A percentile compares a stretch with the other conserved stretches of the same genome.
Evolutionary conservation across 2,113 vertebrate species (phyloP).

Genomic region (Pseudorectes ferrugineus): DNA sequence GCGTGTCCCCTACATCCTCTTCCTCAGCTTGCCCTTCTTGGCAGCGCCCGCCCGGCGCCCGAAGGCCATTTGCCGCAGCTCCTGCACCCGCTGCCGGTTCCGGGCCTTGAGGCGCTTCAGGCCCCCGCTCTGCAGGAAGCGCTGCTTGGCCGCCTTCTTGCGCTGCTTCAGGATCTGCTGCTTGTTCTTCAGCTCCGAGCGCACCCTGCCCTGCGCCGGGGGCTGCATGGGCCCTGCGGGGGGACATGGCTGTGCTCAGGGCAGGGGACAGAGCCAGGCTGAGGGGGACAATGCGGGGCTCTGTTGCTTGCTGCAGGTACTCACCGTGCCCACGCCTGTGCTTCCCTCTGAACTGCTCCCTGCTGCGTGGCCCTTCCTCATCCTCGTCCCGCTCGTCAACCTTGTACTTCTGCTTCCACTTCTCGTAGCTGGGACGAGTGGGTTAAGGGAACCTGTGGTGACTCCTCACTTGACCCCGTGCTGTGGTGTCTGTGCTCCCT

Average conservation of each 20-base stretch:
- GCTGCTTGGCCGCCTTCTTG: constrained; percentile 78
- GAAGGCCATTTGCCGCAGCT: constrained; percentile 84
- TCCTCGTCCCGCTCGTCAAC: constrained; percentile 80
- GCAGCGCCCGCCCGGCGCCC: constrained; percentile 69
- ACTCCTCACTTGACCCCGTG: too few relatives aligned
- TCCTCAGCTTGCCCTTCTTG: constrained; percentile 90
- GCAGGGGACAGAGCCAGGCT: fast-evolving
- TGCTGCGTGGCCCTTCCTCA: not conserved
- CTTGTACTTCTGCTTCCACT: constrained; percentile 95
- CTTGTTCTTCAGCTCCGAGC: constrained; percentile 84
- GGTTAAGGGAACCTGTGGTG: constrained; percentile 45
- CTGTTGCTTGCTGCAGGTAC: not conserved
- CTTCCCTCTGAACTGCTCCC: constrained; percentile 31
- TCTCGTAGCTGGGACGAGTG: constrained; percentile 79
- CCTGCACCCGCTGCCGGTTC: constrained; percentile 70
- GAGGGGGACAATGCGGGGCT: fast-evolving
- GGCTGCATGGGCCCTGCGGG: not conserved
- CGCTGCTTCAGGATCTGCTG: constrained; percentile 91
- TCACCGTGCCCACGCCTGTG: constrained; percentile 32
- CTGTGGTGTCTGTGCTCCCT: not conserved
- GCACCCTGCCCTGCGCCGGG: constrained; percentile 2
- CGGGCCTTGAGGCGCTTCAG: constrained; percentile 77
- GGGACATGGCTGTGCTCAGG: not conserved
- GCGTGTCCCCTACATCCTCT: constrained; percentile 72
- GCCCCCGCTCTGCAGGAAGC: constrained; percentile 87